Evolutionary conservation across 2,797 vertebrate species (phyloP).

Genomic region (Mus spretus): DNA sequence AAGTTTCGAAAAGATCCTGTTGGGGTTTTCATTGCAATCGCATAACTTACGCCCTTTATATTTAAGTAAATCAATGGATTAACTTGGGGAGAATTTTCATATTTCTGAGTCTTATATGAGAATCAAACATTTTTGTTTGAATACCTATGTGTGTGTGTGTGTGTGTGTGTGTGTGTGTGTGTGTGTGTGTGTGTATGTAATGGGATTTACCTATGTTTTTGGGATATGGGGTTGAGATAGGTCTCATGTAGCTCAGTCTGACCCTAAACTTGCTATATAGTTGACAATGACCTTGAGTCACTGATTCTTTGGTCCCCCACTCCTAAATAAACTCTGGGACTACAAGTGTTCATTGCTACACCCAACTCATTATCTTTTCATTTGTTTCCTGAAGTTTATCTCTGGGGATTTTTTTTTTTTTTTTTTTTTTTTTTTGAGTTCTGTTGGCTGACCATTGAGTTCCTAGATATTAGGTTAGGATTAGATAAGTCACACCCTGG

Average conservation of each 20-base stretch:
- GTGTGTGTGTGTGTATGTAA: background rate
- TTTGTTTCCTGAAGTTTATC: constrained; percentile 14
- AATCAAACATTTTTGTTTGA: constrained; percentile 39
- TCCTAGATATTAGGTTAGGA: background rate
- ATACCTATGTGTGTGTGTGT: background rate
- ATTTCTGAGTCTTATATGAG: constrained; percentile 45
- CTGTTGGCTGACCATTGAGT: constrained; percentile 12
- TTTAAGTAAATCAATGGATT: constrained; percentile 56
- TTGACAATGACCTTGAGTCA: background rate
- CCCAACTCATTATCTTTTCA: background rate
- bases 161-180: background rate
- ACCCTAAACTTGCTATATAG: background rate
- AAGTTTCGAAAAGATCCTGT: constrained; percentile 47
- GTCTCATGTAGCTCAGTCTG: background rate
- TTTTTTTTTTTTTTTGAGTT: background rate
- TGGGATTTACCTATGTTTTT: constrained; percentile 3
- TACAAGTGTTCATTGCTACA: background rate
- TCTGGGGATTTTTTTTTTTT: constrained; percentile 40
- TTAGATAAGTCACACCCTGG: background rate
- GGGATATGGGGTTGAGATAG: background rate
- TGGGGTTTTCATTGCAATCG: constrained; percentile 48
- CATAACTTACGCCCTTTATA: constrained; percentile 10
- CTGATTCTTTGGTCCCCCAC: background rate
- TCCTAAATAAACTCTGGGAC: background rate
- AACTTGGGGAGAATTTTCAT: constrained; percentile 26